These are phyloP conservation scores for Nothura maculosa DNA, from an alignment of 2,797 vertebrate genomes.

Conservation along the genomic window DNA sequence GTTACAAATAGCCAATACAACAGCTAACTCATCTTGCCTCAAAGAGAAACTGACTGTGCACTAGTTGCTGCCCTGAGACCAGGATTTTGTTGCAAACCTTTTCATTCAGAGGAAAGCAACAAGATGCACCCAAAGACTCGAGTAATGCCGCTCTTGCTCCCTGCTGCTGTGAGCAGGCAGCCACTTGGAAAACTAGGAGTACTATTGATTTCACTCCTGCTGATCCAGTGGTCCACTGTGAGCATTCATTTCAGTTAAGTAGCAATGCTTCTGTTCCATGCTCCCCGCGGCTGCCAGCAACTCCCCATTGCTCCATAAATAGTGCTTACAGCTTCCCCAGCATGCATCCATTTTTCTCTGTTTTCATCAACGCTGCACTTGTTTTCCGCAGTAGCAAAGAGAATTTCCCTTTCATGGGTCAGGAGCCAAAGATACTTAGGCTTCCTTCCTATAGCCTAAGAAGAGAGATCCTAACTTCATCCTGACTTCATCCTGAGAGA, in stretches of 20 bases:
- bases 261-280: slow-evolving; percentile 46
- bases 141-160: slow-evolving; percentile 35
- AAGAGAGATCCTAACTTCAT: slow-evolving; percentile 35
- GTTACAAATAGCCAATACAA: neutral
- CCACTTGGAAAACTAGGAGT: slow-evolving; percentile 59
- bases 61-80: neutral
- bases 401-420: neutral
- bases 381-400: slow-evolving; percentile 43
- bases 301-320: slow-evolving; percentile 63
- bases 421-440: slow-evolving; percentile 17
- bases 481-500: neutral
- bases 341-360: slow-evolving; percentile 47
- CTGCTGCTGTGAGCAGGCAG: slow-evolving; percentile 47
- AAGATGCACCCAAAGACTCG: slow-evolving; percentile 51
- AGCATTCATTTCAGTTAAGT: slow-evolving; percentile 69
- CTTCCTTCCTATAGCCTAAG: slow-evolving; percentile 8
- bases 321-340: slow-evolving; percentile 59
- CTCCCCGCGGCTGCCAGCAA: slow-evolving; percentile 50
- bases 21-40: neutral
- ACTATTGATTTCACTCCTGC: slow-evolving; percentile 56
- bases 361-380: slow-evolving; percentile 43
- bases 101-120: slow-evolving; percentile 17
- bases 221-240: slow-evolving; percentile 63
- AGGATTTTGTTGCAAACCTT: neutral
- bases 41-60: neutral